A percentile compares a stretch with the other conserved stretches of the same genome.
phyloP scores from a whole-genome alignment of 2,797 vertebrate genomes.

The Molothrus aeneus region DNA sequence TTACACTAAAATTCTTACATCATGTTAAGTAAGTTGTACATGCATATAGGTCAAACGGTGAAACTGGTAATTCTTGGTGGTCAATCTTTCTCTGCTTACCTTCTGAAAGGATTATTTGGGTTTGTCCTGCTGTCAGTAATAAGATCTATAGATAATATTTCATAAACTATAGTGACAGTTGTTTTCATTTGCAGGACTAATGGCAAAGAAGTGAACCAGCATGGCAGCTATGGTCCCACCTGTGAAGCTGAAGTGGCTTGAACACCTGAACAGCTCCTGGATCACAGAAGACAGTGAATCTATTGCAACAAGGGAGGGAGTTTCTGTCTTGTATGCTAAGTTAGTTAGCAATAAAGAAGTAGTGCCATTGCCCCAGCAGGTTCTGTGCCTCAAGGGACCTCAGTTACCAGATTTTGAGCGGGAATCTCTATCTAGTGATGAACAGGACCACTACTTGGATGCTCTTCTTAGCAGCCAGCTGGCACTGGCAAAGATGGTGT shows the following conservation, averaged over 20 bases:
- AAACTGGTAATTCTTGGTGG: neutral
- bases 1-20: neutral
- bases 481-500: slow-evolving; percentile 97
- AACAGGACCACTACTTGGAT: slow-evolving; percentile 98
- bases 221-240: slow-evolving; percentile 97
- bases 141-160: neutral
- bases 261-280: slow-evolving; percentile 98
- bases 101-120: neutral
- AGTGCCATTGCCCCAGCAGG: slow-evolving; percentile 94
- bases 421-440: slow-evolving; percentile 95
- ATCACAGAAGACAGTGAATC: slow-evolving; percentile 99
- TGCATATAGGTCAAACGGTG: rapidly evolving
- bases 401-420: slow-evolving; percentile 98
- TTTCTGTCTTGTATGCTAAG: slow-evolving; percentile 90
- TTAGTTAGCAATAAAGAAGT: slow-evolving; percentile 96
- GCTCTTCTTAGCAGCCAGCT: slow-evolving; percentile 96
- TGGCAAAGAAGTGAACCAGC: slow-evolving; percentile 86
- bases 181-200: slow-evolving; percentile 78
- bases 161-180: neutral
- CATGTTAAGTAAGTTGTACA: neutral
- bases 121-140: neutral
- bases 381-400: slow-evolving; percentile 96
- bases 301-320: slow-evolving; percentile 94
- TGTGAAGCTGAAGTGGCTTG: slow-evolving; percentile 98
- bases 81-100: neutral